A percentile compares a stretch with the other conserved stretches of the same genome.
Evolutionary conservation across 2,888 invertebrate genomes (phyloP).

Genomic region (Dione juno): DNA sequence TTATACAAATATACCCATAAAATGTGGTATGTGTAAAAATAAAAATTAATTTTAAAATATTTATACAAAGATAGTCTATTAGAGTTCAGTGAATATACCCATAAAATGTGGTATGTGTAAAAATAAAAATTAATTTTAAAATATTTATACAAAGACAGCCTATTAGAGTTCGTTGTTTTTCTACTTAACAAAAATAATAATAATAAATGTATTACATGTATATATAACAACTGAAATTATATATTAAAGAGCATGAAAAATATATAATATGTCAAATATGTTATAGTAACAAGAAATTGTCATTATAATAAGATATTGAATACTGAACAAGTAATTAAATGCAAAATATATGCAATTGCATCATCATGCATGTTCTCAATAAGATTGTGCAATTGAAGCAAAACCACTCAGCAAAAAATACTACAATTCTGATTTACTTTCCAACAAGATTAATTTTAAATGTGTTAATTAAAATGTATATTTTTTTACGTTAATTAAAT

Average conservation of each 20-base stretch:
- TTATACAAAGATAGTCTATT: background rate
- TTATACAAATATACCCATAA: background rate
- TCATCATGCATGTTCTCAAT: constrained; percentile 16
- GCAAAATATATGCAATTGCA: constrained; percentile 9
- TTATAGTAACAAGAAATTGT: background rate
- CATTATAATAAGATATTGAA: background rate
- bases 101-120: background rate
- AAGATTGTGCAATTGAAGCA: constrained; percentile 25
- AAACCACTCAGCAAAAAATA: constrained; percentile 12
- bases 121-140: no score
- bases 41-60: no score
- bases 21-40: background rate
- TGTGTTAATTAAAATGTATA: background rate
- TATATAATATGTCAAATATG: background rate
- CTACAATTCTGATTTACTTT: constrained; percentile 1
- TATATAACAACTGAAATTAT: background rate
- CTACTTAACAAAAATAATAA: no score
- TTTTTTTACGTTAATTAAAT: background rate
- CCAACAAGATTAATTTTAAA: background rate
- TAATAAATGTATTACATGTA: no score
- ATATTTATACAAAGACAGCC: background rate
- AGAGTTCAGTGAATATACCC: constrained; percentile 2
- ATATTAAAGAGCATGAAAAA: background rate
- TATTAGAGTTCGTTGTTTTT: background rate
- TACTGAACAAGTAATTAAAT: constrained; percentile 12